Percentiles rank a stretch among this genome's conserved stretches.
Evolutionary conservation across 2,888 invertebrate genomes (phyloP).

Genomic region (Epinotia demarniana): DNA sequence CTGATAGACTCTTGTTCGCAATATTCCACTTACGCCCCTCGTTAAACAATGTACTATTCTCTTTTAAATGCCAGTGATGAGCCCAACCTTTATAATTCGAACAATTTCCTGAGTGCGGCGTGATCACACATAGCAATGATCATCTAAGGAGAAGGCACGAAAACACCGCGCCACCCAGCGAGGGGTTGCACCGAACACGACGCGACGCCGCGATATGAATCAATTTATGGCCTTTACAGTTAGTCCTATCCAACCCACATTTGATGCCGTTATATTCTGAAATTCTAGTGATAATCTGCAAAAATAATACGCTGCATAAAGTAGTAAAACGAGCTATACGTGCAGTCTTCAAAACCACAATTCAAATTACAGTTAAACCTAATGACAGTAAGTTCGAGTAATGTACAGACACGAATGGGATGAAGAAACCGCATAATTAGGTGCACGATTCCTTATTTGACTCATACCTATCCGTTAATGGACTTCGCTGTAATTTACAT

Average conservation of each 20-base stretch:
- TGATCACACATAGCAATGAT: slow-evolving; percentile 61
- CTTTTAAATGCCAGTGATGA: slow-evolving; percentile 48
- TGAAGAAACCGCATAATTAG: slow-evolving; percentile 53
- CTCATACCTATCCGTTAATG: slow-evolving; percentile 47
- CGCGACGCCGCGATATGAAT: slow-evolving; percentile 60
- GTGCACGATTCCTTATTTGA: slow-evolving; percentile 50
- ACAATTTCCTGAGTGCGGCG: slow-evolving; percentile 57
- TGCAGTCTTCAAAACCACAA: slow-evolving; percentile 46
- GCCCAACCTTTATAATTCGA: slow-evolving; percentile 51
- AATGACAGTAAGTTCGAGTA: slow-evolving; percentile 48
- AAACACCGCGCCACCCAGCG: slow-evolving; percentile 56
- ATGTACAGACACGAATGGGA: slow-evolving; percentile 49
- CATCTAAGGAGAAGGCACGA: slow-evolving; percentile 58
- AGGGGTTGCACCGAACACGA: slow-evolving; percentile 63
- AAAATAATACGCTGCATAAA: slow-evolving; percentile 17
- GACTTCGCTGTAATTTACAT: slow-evolving; percentile 41
- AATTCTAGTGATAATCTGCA: slow-evolving; percentile 43
- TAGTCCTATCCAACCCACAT: slow-evolving; percentile 50
- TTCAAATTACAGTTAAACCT: slow-evolving; percentile 47
- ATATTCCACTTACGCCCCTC: no score
- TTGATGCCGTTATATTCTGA: slow-evolving; percentile 46
- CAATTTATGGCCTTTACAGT: slow-evolving; percentile 64
- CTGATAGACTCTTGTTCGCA: no score
- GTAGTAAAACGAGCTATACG: slow-evolving; percentile 27
- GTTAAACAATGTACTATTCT: no score